Evolutionary conservation across 2,113 vertebrate genomes (phyloP), one percentile per base, ranked within the genome.

Genomic region (Sminthopsis crassicaudata): DNA sequence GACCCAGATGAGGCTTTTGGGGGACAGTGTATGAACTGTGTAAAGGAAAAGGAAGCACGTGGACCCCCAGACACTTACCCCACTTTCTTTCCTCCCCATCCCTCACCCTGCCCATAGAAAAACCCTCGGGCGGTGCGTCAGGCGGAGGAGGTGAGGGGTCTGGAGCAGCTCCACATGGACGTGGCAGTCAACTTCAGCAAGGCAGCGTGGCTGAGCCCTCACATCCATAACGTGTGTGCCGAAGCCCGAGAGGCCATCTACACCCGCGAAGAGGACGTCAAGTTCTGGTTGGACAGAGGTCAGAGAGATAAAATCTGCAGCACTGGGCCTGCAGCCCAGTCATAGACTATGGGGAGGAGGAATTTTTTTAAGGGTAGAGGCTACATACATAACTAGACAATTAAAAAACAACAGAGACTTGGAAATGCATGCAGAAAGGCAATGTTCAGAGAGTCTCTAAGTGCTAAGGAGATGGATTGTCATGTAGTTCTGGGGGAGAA

Each of bases 211-310:
- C 99, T 99, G 94, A 99, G 99, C 97, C 97, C 99, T 88, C 99
- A 99, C 96, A 98, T 99, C 95, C 99, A 98, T 98, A 99, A 99
- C 14, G 98, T 99, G 96, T 99, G 99, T 30, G 99, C 99, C 0
- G 99, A 99, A 97, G 99, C 99, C n/a, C 97, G 52, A 0, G 99
- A 99, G 51, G 99, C 99, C 53, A 98, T 99, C 93, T 99, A 99
- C 97, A 99, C 99, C 25, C 99, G 99, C 0, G 99, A 99, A 97
- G 99, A 99, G 4, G 99, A 99, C 14, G 99, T 99, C 96, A 99
- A 97, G 95, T 99, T 99, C 98, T 99, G 99, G 99, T 98, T 99
- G 97, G 99, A 99, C 95, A 99, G 98, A 99, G 98, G 99, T 99
- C 96, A 92, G 96, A 46, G 4, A 91, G 88, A 90, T 19, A 46